Conservation (phyloP, 2,888 invertebrate genomes). For the Calephelis perditalis region DNA sequence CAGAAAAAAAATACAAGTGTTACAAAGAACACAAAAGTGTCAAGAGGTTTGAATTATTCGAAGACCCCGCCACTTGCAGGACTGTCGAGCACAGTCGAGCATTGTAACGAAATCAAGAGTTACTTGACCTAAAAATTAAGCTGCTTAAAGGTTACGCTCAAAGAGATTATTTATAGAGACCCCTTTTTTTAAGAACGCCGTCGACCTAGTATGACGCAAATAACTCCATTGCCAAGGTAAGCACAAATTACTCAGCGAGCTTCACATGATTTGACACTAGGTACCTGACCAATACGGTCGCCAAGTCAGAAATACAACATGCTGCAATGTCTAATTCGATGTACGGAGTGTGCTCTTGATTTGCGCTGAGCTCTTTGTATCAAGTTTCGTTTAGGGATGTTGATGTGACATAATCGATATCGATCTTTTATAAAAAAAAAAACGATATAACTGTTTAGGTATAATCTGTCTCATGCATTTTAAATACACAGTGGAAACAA, state of each 20-base stretch:
- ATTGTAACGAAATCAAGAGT: constrained; percentile 13
- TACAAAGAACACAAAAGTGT: too few relatives aligned
- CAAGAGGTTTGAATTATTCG: background rate
- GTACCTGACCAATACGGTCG: constrained; percentile 29
- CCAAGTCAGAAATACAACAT: constrained; percentile 31
- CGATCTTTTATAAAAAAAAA: too few relatives aligned
- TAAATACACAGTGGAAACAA: too few relatives aligned
- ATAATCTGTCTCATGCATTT: too few relatives aligned
- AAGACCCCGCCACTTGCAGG: background rate
- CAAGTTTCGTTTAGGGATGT: constrained; percentile 36
- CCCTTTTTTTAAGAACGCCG: constrained; percentile 9
- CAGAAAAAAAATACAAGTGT: too few relatives aligned
- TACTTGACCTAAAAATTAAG: constrained; percentile 10
- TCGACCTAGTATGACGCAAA: constrained; percentile 28
- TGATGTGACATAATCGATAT: background rate
- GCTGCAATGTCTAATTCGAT: constrained; percentile 38
- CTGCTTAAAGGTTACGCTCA: constrained; percentile 9
- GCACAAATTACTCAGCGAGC: constrained; percentile 31
- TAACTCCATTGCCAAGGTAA: constrained; percentile 35
- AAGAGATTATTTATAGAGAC: constrained; percentile 12
- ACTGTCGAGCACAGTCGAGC: background rate
- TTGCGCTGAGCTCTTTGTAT: constrained; percentile 42
- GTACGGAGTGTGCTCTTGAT: constrained; percentile 33
- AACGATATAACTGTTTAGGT: too few relatives aligned
- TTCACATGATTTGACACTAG: constrained; percentile 29